Evolutionary conservation across 2,797 vertebrate genomes (phyloP), one percentile per base, ranked within the genome.

Genomic region (Acanthis flammea): DNA sequence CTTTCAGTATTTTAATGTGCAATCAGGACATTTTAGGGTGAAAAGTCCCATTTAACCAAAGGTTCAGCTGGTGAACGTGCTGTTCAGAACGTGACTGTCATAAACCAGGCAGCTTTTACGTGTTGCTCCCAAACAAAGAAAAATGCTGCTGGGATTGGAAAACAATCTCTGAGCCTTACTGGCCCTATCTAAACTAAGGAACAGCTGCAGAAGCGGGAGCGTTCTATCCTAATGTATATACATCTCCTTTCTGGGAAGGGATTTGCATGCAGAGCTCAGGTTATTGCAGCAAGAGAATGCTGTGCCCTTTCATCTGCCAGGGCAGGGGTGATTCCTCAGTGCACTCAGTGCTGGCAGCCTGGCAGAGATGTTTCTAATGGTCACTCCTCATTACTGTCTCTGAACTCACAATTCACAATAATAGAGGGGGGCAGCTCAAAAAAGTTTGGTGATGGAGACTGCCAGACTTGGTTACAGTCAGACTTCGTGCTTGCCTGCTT

Each of bases 91-190:
- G 31, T 81, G 74, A 60, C 39, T 0, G 0, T 84, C 24, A 5
- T 70, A 86, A 75, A 90, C 37, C 84, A 84, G 79, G 51, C 67
- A 39, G 86, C 84, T 91, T 90, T 84, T 77, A 76, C 15, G 2
- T 78, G 88, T 92, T 76, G 91, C 86, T 96, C 55, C 78, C 89
- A 94, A 93, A 96, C 93, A 96, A 96, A 94, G 95, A 93, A 90
- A 86, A 95, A 75, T 28, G 77, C 93, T 93, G 86, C 84, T 85
- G 84, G 80, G 75, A 67, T 78, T 76, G 86, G 71, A 89, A 89
- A 81, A 77, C 68, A 50, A 75, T 51, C 80, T 91, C 39, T 31
- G 51, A 72, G 74, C 16, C 0, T 58, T 63, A 62, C 6, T 28
- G 74, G 66, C 65, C 61, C 74, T 72, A 9, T 48, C 19, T 75